Evolutionary conservation across 1,140 invertebrate species (phyloP).

Genomic region (Odontomachus brunneus): DNA sequence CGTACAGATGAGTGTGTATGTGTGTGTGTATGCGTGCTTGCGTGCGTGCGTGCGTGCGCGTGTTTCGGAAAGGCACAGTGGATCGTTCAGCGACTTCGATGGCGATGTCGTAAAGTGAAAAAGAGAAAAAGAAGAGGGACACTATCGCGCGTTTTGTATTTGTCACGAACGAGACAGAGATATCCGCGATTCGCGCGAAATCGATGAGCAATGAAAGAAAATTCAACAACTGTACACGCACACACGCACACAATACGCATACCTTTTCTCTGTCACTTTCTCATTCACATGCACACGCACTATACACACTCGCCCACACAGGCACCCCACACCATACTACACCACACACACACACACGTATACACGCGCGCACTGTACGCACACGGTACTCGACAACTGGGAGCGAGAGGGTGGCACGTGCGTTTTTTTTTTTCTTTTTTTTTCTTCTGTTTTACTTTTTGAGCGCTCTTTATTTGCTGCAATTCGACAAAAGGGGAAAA

Average conservation of each 20-base stretch:
- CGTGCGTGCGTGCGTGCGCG: neutral
- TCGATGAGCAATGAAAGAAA: neutral
- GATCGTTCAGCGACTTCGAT: constrained; percentile 41
- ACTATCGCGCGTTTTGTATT: constrained; percentile 3
- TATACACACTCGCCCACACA: too few species aligned
- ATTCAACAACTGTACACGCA: neutral
- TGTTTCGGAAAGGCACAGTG: constrained; percentile 1
- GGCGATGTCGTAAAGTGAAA: constrained; percentile 26
- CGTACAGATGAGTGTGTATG: neutral
- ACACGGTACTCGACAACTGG: constrained; percentile 55
- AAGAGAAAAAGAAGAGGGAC: neutral
- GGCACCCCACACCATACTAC: too few species aligned
- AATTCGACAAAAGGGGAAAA: constrained; percentile 44
- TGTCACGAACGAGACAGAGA: neutral
- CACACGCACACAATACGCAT: constrained; percentile 67
- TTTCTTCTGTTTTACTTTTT: constrained; percentile 62
- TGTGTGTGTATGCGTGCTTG: neutral
- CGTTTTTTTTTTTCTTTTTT: constrained; percentile 62
- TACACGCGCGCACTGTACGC: constrained; percentile 30
- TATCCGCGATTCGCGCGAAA: constrained; percentile 22
- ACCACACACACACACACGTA: constrained; percentile 23
- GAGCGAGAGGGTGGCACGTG: constrained; percentile 48
- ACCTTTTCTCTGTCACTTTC: constrained; percentile 39
- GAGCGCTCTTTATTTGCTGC: constrained; percentile 46
- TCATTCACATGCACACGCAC: constrained; percentile 30